phyloP scores from a whole-genome alignment of 2,888 invertebrate species.

The Idaea aversata region DNA sequence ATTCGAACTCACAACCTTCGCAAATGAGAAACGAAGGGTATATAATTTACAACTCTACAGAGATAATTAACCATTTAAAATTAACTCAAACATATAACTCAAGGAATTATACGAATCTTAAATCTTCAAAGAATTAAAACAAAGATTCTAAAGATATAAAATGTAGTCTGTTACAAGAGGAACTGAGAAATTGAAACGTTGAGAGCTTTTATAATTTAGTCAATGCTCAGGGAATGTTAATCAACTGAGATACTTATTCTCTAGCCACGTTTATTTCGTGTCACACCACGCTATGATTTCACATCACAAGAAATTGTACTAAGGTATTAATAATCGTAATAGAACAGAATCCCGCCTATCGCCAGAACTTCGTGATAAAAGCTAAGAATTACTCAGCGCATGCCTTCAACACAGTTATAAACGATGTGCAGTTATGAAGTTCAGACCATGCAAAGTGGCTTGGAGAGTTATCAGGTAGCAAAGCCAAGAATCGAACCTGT shows the following conservation, averaged over 20 bases:
- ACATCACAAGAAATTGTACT: too few relatives aligned
- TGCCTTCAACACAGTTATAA: too few relatives aligned
- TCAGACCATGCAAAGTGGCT: too few relatives aligned
- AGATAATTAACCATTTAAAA: not conserved
- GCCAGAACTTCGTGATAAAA: too few relatives aligned
- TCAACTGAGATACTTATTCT: not conserved
- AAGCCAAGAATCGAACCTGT: too few relatives aligned
- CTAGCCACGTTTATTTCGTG: not conserved
- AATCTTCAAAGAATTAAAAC: not conserved
- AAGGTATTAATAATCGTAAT: too few relatives aligned
- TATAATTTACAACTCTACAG: not conserved
- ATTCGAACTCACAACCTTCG: too few relatives aligned
- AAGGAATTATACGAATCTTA: not conserved
- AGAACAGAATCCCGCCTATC: too few relatives aligned
- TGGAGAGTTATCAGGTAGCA: too few relatives aligned
- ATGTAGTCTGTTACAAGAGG: not conserved
- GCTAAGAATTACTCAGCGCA: too few relatives aligned
- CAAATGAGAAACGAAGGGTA: not conserved
- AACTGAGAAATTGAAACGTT: slow-evolving; percentile 4
- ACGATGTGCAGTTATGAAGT: too few relatives aligned
- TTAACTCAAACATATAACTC: not conserved
- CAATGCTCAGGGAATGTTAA: slow-evolving; percentile 9
- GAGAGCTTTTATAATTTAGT: slow-evolving; percentile 10
- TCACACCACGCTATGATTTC: too few relatives aligned
- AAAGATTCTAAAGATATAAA: not conserved